Evolutionary conservation across 2,888 invertebrate genomes (phyloP), one percentile per base, ranked within the genome.

Genomic region (Agrochola lota): DNA sequence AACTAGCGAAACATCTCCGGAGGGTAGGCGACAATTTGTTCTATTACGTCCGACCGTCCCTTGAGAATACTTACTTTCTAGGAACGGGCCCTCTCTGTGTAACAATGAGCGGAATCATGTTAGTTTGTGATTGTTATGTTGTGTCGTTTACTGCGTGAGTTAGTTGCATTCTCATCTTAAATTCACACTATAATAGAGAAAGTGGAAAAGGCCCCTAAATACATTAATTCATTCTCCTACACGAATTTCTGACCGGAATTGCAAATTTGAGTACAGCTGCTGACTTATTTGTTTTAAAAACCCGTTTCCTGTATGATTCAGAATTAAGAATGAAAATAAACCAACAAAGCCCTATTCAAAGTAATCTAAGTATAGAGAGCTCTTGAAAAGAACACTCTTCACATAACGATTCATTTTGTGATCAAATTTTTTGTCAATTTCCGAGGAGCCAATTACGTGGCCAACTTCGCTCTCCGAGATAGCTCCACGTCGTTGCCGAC

Each of bases 401-500:
- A 77, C 52, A 75, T 74, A 74, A 78, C 77, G 78, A 79, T 77
- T 77, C 78, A 80, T 83, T 87, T 80, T 49, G 78, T 71, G 77
- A 77, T 71, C 76, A 80, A 81, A 72, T 81, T 87, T 83, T 85
- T 80, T 69, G 67, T 59, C 59, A 81, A 78, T 84, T 83, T 86
- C 85, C 77, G 67, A 75, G 63, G 81, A 88, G 60, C 77, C 88
- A 91, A 91, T 90, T 89, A 90, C 90, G 86, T 87, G 85, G 74
- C 81, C 85, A 85, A 85, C 77, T 79, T 67, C 72, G 83, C 71
- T 80, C 73, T 80, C 71, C 70, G 66, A 80, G 84, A 81, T 85
- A 79, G 69, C 79, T 77, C 71, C 78, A 69, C 75, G 69, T 73
- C 80, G 84, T 81, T 82, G 74, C 77, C 75, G 76, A 69, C 62